These are phyloP conservation scores for Anguilla pacifica DNA, from an alignment of 2,797 vertebrate species.

Conservation along the genomic window DNA sequence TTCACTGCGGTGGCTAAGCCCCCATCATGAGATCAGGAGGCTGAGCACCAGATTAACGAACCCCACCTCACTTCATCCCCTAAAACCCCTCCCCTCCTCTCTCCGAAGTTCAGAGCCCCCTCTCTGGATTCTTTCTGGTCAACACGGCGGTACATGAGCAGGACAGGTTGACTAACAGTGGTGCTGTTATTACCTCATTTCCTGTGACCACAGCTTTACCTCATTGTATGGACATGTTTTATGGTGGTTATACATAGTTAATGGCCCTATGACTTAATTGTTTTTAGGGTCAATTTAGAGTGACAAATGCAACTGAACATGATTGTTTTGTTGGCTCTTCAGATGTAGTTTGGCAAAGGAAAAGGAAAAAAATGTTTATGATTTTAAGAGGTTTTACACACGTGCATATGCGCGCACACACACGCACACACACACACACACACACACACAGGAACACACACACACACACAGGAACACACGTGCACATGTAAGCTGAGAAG, in stretches of 20 bases:
- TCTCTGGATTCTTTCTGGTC: constrained; percentile 67
- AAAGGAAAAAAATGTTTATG: constrained; percentile 56
- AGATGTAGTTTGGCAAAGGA: constrained; percentile 54
- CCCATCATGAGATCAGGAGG: constrained; percentile 80
- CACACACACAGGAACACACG: neutral
- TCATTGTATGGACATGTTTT: constrained; percentile 71
- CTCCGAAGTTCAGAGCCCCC: constrained; percentile 40
- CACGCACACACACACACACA: constrained; percentile 14
- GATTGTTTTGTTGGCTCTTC: constrained; percentile 67
- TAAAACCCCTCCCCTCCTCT: constrained; percentile 44
- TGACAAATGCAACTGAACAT: constrained; percentile 75
- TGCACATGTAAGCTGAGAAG: constrained; percentile 50
- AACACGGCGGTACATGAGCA: constrained; percentile 57
- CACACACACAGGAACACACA: neutral
- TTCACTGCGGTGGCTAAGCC: constrained; percentile 78
- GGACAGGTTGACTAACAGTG: constrained; percentile 73
- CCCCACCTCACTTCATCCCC: constrained; percentile 66
- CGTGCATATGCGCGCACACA: neutral
- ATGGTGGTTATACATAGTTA: constrained; percentile 73
- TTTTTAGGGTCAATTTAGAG: constrained; percentile 77
- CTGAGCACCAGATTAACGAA: constrained; percentile 78
- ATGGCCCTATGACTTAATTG: constrained; percentile 77
- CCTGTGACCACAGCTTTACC: constrained; percentile 75
- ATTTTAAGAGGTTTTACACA: constrained; percentile 52
- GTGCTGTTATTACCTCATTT: constrained; percentile 79